Evolutionary conservation across 2,888 invertebrate genomes (phyloP).

Genomic region (Campoplex capitator): DNA sequence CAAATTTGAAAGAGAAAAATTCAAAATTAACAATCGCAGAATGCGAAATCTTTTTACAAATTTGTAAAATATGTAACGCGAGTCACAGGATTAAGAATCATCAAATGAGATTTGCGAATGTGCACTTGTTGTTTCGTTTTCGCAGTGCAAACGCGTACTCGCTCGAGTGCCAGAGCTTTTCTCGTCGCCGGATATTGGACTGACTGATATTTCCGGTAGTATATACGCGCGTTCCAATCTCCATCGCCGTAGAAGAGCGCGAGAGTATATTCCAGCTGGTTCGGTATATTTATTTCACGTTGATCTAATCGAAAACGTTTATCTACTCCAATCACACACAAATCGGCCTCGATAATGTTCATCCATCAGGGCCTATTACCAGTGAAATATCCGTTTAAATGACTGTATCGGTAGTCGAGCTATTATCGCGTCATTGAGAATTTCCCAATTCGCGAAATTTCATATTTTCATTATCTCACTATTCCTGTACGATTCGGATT

Average conservation of each 20-base stretch:
- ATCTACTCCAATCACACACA: not conserved
- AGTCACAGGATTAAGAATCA: not conserved
- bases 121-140: slow-evolving; percentile 18
- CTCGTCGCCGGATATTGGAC: slow-evolving; percentile 71
- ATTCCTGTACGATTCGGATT: not conserved
- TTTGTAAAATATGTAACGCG: too few species aligned
- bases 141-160: slow-evolving; percentile 29
- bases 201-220: slow-evolving; percentile 74
- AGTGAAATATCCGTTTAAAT: not conserved
- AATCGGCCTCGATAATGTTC: not conserved
- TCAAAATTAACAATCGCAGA: not conserved
- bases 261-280: slow-evolving; percentile 18
- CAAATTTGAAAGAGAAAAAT: not conserved
- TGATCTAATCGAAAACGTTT: slow-evolving; percentile 20
- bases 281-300: not conserved
- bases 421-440: not conserved
- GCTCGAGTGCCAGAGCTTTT: slow-evolving; percentile 33
- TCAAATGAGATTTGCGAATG: not conserved
- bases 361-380: not conserved
- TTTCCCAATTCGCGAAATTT: not conserved
- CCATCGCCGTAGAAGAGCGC: not conserved
- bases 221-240: slow-evolving; percentile 32
- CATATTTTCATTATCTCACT: not conserved
- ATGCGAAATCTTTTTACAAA: not conserved
- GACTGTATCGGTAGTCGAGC: not conserved